Conservation (phyloP, 23 tunicate genomes). For the Trididemnum nubilum region DNA sequence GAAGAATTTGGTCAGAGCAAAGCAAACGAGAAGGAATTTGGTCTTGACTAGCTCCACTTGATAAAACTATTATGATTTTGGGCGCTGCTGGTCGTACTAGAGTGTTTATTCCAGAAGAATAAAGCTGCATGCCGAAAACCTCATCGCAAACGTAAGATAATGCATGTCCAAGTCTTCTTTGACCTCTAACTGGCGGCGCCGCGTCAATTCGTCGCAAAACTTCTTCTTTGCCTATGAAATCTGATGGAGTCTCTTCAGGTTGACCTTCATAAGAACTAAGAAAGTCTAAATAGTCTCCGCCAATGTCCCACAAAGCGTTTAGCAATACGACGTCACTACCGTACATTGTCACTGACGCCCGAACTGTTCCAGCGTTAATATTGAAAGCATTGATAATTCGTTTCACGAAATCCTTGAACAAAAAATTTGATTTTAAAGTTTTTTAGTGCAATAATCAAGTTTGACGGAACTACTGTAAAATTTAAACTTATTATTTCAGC, state of each 20-base stretch:
- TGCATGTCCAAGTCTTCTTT: slow-evolving; percentile 50
- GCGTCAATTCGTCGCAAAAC: not conserved
- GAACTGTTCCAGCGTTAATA: slow-evolving; percentile 46
- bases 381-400: slow-evolving; percentile 41
- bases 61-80: slow-evolving; percentile 40
- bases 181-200: slow-evolving; percentile 40
- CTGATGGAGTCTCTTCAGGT: not conserved
- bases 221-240: slow-evolving; percentile 14
- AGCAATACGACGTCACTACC: slow-evolving; percentile 38
- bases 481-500: too few relatives aligned
- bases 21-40: slow-evolving; percentile 29
- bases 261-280: not conserved
- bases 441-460: too few relatives aligned
- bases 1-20: slow-evolving; percentile 25
- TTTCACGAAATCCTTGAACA: slow-evolving; percentile 51
- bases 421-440: not conserved
- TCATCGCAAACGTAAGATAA: slow-evolving; percentile 46
- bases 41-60: slow-evolving; percentile 37
- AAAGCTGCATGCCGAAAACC: slow-evolving; percentile 33
- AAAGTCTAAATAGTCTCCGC: not conserved
- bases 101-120: not conserved
- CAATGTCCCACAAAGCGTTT: slow-evolving; percentile 18
- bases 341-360: slow-evolving; percentile 41
- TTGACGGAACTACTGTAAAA: not conserved
- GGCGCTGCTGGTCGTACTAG: slow-evolving; percentile 16